Evolutionary conservation across 1,140 invertebrate genomes (phyloP).

Genomic region (Subanguina moxae): DNA sequence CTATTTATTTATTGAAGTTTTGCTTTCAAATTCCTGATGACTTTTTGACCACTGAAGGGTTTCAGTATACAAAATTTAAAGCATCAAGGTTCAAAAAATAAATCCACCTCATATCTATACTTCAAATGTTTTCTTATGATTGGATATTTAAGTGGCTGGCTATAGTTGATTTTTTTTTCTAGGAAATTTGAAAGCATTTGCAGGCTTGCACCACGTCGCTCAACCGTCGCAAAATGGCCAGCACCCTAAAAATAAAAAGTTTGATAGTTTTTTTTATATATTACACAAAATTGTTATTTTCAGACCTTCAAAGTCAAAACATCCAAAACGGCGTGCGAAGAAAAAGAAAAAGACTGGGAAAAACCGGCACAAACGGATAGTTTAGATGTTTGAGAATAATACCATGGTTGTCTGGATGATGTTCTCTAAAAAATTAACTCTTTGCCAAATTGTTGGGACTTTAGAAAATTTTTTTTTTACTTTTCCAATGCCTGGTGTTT

Average conservation of each 20-base stretch:
- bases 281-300: neutral
- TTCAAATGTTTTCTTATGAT: too few species aligned
- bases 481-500: neutral
- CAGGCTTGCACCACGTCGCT: slow-evolving; percentile 61
- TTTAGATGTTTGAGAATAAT: neutral
- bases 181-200: slow-evolving; percentile 55
- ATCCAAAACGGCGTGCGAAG: neutral
- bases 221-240: slow-evolving; percentile 64
- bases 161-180: slow-evolving; percentile 1
- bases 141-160: slow-evolving; percentile 1
- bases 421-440: neutral
- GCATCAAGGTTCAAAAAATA: too few species aligned
- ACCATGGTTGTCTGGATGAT: neutral
- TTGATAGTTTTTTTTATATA: neutral
- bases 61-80: too few species aligned
- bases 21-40: too few species aligned
- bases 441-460: neutral
- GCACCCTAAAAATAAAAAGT: slow-evolving; percentile 58
- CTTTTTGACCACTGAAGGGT: too few species aligned
- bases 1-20: too few species aligned
- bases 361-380: neutral
- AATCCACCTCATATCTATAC: too few species aligned
- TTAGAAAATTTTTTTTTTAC: neutral
- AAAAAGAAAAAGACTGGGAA: neutral
- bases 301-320: neutral